These are phyloP conservation scores for Zingel zingel DNA, from an alignment of 2,113 vertebrate genomes.

Conservation along the genomic window DNA sequence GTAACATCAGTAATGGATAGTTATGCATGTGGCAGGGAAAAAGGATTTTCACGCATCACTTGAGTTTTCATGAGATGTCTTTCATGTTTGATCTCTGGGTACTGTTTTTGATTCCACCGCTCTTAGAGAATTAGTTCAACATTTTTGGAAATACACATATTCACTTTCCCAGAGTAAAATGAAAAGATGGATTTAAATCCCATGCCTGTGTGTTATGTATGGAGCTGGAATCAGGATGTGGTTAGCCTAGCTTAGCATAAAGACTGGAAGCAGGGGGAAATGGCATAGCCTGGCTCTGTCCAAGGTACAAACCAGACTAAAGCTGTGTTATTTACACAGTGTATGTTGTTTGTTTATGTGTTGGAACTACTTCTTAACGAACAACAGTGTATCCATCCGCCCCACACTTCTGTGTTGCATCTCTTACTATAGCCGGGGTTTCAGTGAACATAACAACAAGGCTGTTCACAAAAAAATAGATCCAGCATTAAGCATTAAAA, in stretches of 20 bases:
- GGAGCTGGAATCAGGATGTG: neutral
- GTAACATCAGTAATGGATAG: neutral
- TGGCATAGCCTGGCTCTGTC: neutral
- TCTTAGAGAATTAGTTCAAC: neutral
- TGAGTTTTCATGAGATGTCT: no score
- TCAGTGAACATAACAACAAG: neutral
- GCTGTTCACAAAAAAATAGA: neutral
- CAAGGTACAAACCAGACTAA: neutral
- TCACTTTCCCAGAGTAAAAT: neutral
- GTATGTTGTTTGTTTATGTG: neutral
- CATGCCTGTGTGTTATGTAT: neutral
- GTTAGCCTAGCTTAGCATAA: slow-evolving; percentile 2
- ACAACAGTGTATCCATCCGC: neutral
- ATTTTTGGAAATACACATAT: neutral
- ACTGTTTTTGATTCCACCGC: neutral
- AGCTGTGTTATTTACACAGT: neutral
- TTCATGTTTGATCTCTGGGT: neutral
- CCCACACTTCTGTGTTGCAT: neutral
- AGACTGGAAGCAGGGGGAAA: neutral
- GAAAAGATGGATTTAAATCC: no score
- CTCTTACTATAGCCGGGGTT: neutral
- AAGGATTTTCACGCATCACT: neutral
- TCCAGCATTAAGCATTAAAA: no score
- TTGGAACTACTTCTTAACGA: neutral
- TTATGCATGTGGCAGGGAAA: neutral